Evolutionary conservation across 2,113 vertebrate species (phyloP).

Genomic region (Falco punctatus): DNA sequence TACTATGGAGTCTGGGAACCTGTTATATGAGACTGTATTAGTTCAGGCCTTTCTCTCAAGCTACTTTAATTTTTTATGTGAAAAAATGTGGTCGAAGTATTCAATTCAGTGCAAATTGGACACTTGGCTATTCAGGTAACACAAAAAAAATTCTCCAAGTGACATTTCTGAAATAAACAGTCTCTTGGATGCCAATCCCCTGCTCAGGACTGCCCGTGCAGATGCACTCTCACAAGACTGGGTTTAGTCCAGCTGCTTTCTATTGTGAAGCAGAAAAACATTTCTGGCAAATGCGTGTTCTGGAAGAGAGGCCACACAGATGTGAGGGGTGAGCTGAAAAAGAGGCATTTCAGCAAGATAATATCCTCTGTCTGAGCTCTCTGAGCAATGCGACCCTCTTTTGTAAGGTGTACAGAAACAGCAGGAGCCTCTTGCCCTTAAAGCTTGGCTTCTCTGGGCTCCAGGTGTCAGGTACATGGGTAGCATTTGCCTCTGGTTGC

Average conservation of each 20-base stretch:
- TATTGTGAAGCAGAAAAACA: background rate
- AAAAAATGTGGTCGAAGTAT: background rate
- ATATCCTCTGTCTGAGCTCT: background rate
- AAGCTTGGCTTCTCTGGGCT: background rate
- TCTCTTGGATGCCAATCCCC: background rate
- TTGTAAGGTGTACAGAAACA: background rate
- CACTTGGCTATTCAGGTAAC: background rate
- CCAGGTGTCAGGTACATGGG: background rate
- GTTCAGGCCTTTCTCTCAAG: background rate
- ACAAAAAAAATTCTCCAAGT: background rate
- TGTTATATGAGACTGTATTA: background rate
- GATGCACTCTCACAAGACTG: background rate
- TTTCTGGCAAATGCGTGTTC: background rate
- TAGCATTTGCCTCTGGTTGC: background rate
- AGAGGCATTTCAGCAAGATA: background rate
- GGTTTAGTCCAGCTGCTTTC: background rate
- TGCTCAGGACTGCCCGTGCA: background rate
- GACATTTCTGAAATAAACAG: background rate
- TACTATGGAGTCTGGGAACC: background rate
- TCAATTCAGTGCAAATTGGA: background rate
- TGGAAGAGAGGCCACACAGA: background rate
- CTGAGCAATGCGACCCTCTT: background rate
- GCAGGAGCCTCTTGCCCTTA: background rate
- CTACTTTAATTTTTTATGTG: background rate
- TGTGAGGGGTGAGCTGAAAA: background rate